A percentile compares a stretch with the other conserved stretches of the same genome.
Evolutionary conservation across 2,797 vertebrate genomes (phyloP).

Genomic region (Cetoscarus ocellatus): DNA sequence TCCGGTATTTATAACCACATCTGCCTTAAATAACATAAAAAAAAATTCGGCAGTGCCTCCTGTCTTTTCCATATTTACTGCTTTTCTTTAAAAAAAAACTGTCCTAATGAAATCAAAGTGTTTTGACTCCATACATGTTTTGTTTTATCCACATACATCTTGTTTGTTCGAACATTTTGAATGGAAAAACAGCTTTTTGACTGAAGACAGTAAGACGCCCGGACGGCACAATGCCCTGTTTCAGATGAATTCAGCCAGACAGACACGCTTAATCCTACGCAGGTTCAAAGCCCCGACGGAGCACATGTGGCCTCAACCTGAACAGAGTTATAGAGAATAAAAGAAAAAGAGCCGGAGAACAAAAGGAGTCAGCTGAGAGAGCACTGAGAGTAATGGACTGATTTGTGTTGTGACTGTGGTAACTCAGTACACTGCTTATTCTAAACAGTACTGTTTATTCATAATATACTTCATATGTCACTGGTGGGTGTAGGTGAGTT

Average conservation of each 20-base stretch:
- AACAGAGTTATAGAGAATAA: constrained; percentile 61
- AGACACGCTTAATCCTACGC: constrained; percentile 77
- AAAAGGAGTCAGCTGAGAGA: constrained; percentile 37
- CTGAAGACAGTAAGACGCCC: constrained; percentile 24
- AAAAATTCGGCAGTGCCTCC: not conserved
- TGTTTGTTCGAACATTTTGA: constrained; percentile 20
- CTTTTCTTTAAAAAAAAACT: not conserved
- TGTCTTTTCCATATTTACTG: not conserved
- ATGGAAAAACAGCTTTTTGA: constrained; percentile 18
- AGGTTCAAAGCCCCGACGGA: constrained; percentile 72
- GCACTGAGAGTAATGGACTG: constrained; percentile 52
- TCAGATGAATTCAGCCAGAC: constrained; percentile 69
- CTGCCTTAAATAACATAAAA: not conserved
- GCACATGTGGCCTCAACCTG: constrained; percentile 84
- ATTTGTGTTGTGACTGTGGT: constrained; percentile 44
- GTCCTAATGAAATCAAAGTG: not conserved
- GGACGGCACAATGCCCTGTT: constrained; percentile 37
- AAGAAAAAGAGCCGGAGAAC: constrained; percentile 58
- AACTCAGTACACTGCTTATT: constrained; percentile 39
- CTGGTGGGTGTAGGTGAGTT: constrained; percentile 47
- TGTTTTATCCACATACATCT: not conserved
- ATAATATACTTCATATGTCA: constrained; percentile 47
- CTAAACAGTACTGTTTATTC: constrained; percentile 37
- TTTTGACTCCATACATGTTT: not conserved
- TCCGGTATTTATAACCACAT: not conserved